Evolutionary conservation across 2,888 invertebrate genomes (phyloP).

Genomic region (Drosophila macrospina): DNA sequence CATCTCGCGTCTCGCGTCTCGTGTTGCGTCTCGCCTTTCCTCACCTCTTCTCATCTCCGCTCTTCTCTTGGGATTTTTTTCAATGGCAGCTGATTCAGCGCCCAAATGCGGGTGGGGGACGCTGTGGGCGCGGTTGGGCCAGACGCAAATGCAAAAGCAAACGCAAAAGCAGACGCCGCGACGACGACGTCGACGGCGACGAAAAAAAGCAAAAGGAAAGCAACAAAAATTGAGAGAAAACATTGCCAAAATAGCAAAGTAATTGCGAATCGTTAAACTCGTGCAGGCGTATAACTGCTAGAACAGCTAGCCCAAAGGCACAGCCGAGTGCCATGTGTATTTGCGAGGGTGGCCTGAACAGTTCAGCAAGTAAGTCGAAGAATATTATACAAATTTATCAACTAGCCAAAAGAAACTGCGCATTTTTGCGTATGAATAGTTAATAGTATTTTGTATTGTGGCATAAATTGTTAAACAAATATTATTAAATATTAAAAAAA

Average conservation of each 20-base stretch:
- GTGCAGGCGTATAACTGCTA: conserved; percentile 50
- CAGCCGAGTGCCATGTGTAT: conserved; percentile 6
- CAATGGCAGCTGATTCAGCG: conserved; percentile 52
- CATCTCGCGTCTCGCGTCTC: conserved; percentile 1
- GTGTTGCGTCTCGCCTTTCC: neutral
- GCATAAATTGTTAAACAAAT: too few species aligned
- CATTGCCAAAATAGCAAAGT: conserved; percentile 78
- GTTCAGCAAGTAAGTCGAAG: neutral
- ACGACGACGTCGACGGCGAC: conserved; percentile 47
- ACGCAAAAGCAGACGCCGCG: conserved; percentile 65
- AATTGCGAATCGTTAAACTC: conserved; percentile 74
- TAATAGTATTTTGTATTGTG: too few species aligned
- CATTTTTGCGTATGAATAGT: too few species aligned
- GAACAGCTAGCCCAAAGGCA: conserved; percentile 39
- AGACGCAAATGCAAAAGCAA: conserved; percentile 50
- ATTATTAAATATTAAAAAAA: too few species aligned
- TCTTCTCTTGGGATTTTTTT: conserved; percentile 26
- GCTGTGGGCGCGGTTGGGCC: conserved; percentile 1
- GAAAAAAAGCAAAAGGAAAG: conserved; percentile 2
- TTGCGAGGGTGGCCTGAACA: conserved; percentile 33
- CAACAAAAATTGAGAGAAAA: conserved; percentile 29
- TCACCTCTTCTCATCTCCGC: neutral
- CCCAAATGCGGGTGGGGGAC: neutral
- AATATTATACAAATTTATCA: neutral
- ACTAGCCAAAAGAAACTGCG: too few species aligned